These are phyloP conservation scores for Aromia moschata DNA, from an alignment of 2,888 invertebrate species.

Conservation along the genomic window DNA sequence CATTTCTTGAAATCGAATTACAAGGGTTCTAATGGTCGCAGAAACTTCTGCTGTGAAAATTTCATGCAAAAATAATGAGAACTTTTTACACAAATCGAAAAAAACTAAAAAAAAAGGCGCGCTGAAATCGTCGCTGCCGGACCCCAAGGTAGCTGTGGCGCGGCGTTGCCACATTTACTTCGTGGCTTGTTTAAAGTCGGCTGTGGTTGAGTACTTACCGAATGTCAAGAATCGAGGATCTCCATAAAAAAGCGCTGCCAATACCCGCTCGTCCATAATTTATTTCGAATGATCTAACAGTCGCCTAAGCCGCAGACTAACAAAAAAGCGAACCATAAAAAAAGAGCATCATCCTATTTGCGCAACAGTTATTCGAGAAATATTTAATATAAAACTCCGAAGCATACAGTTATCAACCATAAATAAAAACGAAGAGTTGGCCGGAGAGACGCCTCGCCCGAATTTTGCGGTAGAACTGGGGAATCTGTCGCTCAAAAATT, in stretches of 20 bases:
- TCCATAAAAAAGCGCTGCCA: not conserved
- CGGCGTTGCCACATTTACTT: too few relatives aligned
- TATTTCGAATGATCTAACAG: not conserved
- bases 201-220: too few relatives aligned
- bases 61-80: too few relatives aligned
- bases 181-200: too few relatives aligned
- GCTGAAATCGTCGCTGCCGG: too few relatives aligned
- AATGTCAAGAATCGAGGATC: not conserved
- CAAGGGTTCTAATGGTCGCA: too few relatives aligned
- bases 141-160: too few relatives aligned
- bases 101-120: too few relatives aligned
- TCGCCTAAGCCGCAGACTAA: not conserved
- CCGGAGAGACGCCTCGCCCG: not conserved
- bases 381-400: not conserved
- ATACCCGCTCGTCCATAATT: not conserved
- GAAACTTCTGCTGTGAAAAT: too few relatives aligned
- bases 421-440: not conserved
- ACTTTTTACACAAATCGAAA: too few relatives aligned
- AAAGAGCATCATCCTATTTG: not conserved
- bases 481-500: constrained; percentile 1
- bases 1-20: too few relatives aligned
- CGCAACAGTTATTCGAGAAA: not conserved
- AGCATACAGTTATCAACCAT: not conserved
- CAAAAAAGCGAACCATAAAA: not conserved
- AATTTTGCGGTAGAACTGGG: not conserved